phyloP scores from a whole-genome alignment of 2,113 vertebrate genomes.

The Helogale parvula region DNA sequence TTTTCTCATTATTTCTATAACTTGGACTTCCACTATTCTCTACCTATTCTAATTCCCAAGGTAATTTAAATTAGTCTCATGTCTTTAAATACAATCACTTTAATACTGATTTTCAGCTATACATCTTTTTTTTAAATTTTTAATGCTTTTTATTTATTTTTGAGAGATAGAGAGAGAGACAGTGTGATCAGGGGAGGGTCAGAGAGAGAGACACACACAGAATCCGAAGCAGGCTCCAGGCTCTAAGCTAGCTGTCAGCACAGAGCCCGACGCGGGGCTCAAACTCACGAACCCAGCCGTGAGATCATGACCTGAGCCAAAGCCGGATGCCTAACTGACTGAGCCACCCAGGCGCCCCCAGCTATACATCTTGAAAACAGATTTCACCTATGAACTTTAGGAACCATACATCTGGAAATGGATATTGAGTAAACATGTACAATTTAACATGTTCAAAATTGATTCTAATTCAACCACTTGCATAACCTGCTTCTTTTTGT shows the following conservation, averaged over 20 bases:
- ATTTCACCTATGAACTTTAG: background rate
- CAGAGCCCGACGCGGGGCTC: too few species aligned
- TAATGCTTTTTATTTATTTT: too few species aligned
- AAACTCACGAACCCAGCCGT: too few species aligned
- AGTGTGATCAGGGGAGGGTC: too few species aligned
- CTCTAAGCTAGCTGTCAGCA: too few species aligned
- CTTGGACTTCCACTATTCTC: background rate
- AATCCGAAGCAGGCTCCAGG: too few species aligned
- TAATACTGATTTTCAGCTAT: background rate
- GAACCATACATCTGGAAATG: background rate
- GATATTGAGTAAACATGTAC: background rate
- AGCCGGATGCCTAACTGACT: too few species aligned
- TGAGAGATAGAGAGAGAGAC: too few species aligned
- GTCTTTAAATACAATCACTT: background rate
- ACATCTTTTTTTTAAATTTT: background rate
- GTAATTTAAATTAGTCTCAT: background rate
- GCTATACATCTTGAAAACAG: background rate
- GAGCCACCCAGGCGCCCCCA: background rate
- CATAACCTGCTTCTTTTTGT: background rate
- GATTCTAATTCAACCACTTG: background rate
- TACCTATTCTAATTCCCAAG: background rate
- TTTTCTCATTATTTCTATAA: background rate
- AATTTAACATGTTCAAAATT: background rate
- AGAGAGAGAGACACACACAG: too few species aligned
- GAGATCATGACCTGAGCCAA: too few species aligned